Evolutionary conservation across 2,113 vertebrate genomes (phyloP).

Genomic region (Callorhinus ursinus): DNA sequence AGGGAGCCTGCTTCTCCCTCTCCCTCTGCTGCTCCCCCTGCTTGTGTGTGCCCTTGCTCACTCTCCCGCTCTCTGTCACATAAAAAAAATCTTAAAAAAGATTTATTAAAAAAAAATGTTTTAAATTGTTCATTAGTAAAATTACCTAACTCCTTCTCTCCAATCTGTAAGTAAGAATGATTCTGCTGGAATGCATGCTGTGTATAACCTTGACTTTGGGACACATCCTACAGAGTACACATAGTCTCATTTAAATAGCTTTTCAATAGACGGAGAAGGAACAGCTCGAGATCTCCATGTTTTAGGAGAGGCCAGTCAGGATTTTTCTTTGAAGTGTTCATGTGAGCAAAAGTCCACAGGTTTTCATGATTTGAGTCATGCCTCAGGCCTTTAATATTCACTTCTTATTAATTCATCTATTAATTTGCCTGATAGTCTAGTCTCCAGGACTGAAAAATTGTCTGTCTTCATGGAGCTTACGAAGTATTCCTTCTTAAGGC

Average conservation of each 20-base stretch:
- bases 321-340: background rate
- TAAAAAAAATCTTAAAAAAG: background rate
- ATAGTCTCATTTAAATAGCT: background rate
- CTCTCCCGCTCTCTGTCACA: background rate
- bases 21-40: no score
- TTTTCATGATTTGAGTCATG: conserved; percentile 20
- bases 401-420: background rate
- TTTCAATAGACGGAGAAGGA: background rate
- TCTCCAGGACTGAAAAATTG: background rate
- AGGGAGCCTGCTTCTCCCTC: background rate
- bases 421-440: background rate
- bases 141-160: background rate
- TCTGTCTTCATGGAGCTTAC: background rate
- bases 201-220: conserved; percentile 19
- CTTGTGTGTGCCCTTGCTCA: no score
- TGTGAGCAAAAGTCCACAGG: background rate
- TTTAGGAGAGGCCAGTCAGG: background rate
- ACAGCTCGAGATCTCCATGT: background rate
- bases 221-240: background rate
- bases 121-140: background rate
- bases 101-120: background rate
- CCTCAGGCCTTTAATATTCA: background rate
- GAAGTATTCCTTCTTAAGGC: background rate
- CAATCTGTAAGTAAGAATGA: background rate
- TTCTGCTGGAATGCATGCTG: background rate